These are phyloP conservation scores for Thalassophryne amazonica DNA, from an alignment of 2,797 vertebrate species.

Conservation along the genomic window DNA sequence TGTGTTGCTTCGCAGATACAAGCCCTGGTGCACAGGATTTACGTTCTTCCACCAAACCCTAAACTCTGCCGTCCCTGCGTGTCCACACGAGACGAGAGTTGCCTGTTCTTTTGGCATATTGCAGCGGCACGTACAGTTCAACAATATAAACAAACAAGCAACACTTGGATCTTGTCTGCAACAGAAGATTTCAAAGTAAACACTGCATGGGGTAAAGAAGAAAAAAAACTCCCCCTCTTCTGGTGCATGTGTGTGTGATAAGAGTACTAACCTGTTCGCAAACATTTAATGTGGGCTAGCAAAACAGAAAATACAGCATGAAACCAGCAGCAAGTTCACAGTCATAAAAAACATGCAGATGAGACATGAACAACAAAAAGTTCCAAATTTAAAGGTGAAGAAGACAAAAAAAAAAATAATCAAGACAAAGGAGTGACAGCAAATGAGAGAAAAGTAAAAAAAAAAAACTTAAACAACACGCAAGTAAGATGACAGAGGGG, in stretches of 20 bases:
- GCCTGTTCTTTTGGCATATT: conserved; percentile 55
- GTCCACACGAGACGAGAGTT: conserved; percentile 59
- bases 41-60: not conserved
- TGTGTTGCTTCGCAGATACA: too few relatives aligned
- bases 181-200: conserved; percentile 35
- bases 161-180: conserved; percentile 24
- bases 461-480: conserved; percentile 13
- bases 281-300: conserved; percentile 99
- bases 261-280: conserved; percentile 97
- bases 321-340: conserved; percentile 89
- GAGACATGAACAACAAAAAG: conserved; percentile 60
- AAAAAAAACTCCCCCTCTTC: conserved; percentile 84
- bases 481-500: not conserved
- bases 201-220: conserved; percentile 66
- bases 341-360: conserved; percentile 83
- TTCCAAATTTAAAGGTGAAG: conserved; percentile 28
- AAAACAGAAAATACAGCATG: conserved; percentile 96
- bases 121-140: conserved; percentile 30
- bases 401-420: conserved; percentile 40
- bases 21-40: not conserved
- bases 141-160: conserved; percentile 31
- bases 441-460: conserved; percentile 21
- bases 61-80: not conserved
- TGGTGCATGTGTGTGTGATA: conserved; percentile 73
- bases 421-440: conserved; percentile 22